Base-by-base conservation (phyloP, 2,113 vertebrate species). In the Muntiacus muntjak region DNA sequence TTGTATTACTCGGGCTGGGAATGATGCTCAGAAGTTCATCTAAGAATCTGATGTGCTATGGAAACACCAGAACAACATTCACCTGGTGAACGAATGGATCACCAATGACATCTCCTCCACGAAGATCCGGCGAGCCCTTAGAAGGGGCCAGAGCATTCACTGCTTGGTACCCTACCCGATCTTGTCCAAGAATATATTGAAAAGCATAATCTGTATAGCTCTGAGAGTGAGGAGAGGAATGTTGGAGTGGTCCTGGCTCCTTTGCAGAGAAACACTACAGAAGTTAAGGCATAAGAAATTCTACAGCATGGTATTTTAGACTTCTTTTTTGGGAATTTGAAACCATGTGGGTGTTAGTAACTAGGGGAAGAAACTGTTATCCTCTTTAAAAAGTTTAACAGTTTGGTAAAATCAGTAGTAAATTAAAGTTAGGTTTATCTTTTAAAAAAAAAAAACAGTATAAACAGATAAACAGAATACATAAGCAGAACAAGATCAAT, bases 21-120 rank as follows among this genome's bases (percentile, higher is more conserved):
- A 54, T 45, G 98, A 99, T 0, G 98, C 98, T 3, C 98, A 99
- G 95, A 99, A 99, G 43, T 99, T 99, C 97, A 99, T 99, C 97
- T 99, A 99, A 0, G 99, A 99, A 5, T 99, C 99, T 0, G 99
- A 99, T 7, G 0, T 98, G 67, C 98, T 99, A 52, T 99, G 99
- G 99, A 98, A 97, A 81, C 97, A 99, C 60, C 99, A 97, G 97
- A 96, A 98, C 79, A 99, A 99, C 97, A 99, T 99, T 67, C 99
- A 99, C 55, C 88, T 99, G 2, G 99, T 99, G 81, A 98, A 98
- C 0, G 99, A 99, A 30, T 99, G 99, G 99, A 99, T 99, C 96
- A 95, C 98, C 95, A 99, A 99, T 0, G 99, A 99, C 12, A 99
- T 99, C 98, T 99, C 99, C 0, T 99, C 99, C 97, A 99, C 99